Evolutionary conservation across 2,888 invertebrate species (phyloP).

Genomic region (Chirona hameri): DNA sequence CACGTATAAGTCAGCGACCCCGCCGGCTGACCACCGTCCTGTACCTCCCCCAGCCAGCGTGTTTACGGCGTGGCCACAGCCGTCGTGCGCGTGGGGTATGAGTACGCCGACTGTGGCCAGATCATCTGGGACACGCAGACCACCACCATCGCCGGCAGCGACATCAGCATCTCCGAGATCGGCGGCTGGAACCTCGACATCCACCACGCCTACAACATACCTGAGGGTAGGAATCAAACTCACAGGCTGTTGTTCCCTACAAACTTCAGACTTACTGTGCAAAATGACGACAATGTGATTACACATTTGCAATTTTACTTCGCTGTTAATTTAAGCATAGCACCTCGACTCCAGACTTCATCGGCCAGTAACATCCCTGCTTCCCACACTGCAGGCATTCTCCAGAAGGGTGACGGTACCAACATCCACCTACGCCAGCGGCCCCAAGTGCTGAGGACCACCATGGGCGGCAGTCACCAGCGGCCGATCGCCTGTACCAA

Average conservation of each 20-base stretch:
- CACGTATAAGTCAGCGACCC: too few species aligned
- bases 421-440: slow-evolving; percentile 91
- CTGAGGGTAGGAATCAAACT: slow-evolving; percentile 60
- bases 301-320: too few species aligned
- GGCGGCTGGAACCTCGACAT: slow-evolving; percentile 98
- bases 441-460: slow-evolving; percentile 68
- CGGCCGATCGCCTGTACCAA: slow-evolving; percentile 75
- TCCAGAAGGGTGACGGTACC: slow-evolving; percentile 96
- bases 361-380: too few species aligned
- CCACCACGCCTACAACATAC: slow-evolving; percentile 97
- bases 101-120: slow-evolving; percentile 79
- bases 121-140: slow-evolving; percentile 95
- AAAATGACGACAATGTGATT: too few species aligned
- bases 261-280: too few species aligned
- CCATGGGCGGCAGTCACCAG: slow-evolving; percentile 81
- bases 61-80: slow-evolving; percentile 51
- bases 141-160: slow-evolving; percentile 88
- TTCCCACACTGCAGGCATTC: slow-evolving; percentile 59
- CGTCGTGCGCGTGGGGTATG: slow-evolving; percentile 72
- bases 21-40: too few species aligned
- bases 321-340: too few species aligned
- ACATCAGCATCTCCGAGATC: slow-evolving; percentile 93
- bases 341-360: too few species aligned
- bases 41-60: slow-evolving; percentile 41
- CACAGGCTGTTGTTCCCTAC: too few species aligned